Percentiles rank a stretch among this genome's conserved stretches.
Conservation (phyloP, 2,113 vertebrate species). For the Cephalopholis sonnerati region DNA sequence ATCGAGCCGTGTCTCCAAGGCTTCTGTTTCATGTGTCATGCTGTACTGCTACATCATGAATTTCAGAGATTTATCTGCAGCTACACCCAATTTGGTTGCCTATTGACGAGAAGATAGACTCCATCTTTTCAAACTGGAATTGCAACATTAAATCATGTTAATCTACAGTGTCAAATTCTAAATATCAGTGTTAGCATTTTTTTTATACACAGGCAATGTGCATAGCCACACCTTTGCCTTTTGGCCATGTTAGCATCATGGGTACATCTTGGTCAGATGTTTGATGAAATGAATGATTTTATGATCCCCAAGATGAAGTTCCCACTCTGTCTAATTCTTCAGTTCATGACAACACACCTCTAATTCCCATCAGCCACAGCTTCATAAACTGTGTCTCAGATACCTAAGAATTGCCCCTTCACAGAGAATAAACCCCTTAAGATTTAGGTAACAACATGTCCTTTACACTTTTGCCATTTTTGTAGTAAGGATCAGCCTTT, state of each 20-base stretch:
- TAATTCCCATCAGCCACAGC: background rate
- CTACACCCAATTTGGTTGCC: background rate
- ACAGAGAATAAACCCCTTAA: too few species aligned
- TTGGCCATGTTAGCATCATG: background rate
- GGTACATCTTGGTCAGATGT: background rate
- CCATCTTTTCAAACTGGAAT: background rate
- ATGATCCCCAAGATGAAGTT: background rate
- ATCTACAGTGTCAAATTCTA: background rate
- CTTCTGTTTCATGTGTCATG: constrained; percentile 32
- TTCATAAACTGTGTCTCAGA: too few species aligned
- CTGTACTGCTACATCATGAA: constrained; percentile 18
- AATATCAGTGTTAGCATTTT: background rate
- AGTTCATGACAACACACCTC: background rate
- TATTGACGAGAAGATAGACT: background rate
- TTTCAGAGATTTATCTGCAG: constrained; percentile 22
- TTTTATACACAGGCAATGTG: background rate
- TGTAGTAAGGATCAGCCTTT: background rate
- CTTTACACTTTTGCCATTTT: too few species aligned
- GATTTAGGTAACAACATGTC: too few species aligned
- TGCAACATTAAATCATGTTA: background rate
- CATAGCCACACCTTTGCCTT: background rate
- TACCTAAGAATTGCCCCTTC: too few species aligned
- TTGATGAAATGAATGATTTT: background rate
- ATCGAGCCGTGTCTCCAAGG: constrained; percentile 35
- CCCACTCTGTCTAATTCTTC: too few species aligned